A percentile compares a stretch with the other conserved stretches of the same genome.
Conservation (phyloP, 2,797 vertebrate species). For the Iguana delicatissima region DNA sequence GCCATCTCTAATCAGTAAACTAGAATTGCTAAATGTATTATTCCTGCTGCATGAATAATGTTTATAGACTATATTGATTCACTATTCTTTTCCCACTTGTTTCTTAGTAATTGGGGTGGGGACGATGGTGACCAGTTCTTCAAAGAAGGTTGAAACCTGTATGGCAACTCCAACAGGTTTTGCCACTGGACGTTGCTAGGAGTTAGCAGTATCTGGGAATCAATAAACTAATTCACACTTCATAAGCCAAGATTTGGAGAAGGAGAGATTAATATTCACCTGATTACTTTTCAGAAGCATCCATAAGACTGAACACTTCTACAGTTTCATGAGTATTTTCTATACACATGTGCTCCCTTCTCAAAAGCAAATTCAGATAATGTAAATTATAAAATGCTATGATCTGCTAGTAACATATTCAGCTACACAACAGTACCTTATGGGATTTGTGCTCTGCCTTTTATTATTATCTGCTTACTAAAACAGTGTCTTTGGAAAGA, state of each 20-base stretch:
- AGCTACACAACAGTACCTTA: background rate
- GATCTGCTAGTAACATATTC: background rate
- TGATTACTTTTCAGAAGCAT: background rate
- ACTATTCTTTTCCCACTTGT: background rate
- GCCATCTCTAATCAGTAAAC: background rate
- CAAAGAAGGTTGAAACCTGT: slow-evolving; percentile 17
- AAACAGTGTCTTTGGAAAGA: background rate
- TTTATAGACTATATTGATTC: background rate
- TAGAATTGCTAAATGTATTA: background rate
- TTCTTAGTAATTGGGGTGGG: background rate
- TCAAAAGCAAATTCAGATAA: background rate
- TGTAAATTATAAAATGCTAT: background rate
- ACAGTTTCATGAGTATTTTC: background rate
- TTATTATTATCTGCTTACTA: background rate
- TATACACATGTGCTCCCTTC: background rate
- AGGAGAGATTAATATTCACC: background rate
- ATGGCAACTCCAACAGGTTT: slow-evolving; percentile 33
- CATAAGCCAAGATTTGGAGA: background rate
- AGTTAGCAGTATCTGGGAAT: slow-evolving; percentile 13
- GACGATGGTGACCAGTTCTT: slow-evolving; percentile 7
- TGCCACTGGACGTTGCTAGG: slow-evolving; percentile 19
- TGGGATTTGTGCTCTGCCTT: background rate
- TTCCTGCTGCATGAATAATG: background rate
- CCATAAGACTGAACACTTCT: background rate
- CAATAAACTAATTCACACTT: slow-evolving; percentile 28